Percentiles rank a stretch among this genome's conserved stretches.
phyloP scores from a whole-genome alignment of 2,888 invertebrate genomes.

The Emmelina monodactyla region DNA sequence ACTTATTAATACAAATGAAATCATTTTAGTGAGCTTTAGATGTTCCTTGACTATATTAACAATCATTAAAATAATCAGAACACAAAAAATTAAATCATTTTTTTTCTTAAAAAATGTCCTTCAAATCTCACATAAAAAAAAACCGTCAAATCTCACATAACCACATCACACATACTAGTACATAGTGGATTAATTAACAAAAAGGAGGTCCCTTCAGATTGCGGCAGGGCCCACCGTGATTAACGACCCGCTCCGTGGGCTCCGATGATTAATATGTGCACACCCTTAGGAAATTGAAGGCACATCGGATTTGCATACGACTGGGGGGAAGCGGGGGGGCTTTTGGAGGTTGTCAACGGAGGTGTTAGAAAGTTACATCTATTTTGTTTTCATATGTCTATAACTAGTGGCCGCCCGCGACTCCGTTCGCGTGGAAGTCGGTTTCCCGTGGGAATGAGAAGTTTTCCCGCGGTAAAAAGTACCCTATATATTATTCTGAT shows the following conservation, averaged over 20 bases:
- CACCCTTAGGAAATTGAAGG: not conserved
- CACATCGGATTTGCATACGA: not conserved
- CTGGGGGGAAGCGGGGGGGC: slow-evolving; percentile 20
- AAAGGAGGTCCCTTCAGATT: slow-evolving; percentile 48
- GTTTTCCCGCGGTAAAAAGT: too few relatives aligned
- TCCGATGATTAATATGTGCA: slow-evolving; percentile 57
- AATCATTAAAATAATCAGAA: too few relatives aligned
- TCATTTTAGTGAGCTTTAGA: too few relatives aligned
- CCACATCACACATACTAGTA: slow-evolving; percentile 13
- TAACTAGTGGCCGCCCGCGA: too few relatives aligned
- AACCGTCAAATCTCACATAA: slow-evolving; percentile 19
- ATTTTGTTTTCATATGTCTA: too few relatives aligned
- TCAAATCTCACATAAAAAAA: not conserved
- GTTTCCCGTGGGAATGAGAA: too few relatives aligned
- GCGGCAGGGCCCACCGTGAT: slow-evolving; percentile 50
- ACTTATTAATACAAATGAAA: too few relatives aligned
- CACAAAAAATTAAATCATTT: too few relatives aligned
- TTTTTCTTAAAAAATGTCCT: too few relatives aligned
- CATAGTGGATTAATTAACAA: slow-evolving; percentile 57
- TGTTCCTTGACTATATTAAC: too few relatives aligned
- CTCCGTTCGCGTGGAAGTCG: too few relatives aligned
- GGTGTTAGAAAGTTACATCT: slow-evolving; percentile 7
- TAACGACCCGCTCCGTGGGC: slow-evolving; percentile 46
- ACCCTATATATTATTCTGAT: too few relatives aligned
- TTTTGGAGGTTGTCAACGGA: slow-evolving; percentile 19